Evolutionary conservation across 2,797 vertebrate species (phyloP).

Genomic region (Gastrophryne carolinensis): DNA sequence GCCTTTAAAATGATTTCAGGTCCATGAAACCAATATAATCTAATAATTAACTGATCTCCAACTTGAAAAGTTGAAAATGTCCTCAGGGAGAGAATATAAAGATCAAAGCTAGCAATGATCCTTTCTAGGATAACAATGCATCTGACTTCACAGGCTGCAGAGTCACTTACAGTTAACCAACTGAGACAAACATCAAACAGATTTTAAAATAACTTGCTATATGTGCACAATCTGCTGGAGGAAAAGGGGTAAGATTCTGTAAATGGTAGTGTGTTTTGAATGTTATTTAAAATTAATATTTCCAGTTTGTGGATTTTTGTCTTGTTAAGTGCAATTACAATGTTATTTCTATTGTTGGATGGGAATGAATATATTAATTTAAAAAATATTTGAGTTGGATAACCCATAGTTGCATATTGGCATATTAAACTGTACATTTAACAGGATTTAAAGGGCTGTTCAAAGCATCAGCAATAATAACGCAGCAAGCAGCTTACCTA

Average conservation of each 20-base stretch:
- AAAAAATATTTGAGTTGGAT: too few relatives aligned
- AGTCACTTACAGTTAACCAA: conserved; percentile 61
- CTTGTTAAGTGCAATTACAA: too few relatives aligned
- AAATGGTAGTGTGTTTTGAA: not conserved
- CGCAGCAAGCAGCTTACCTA: too few relatives aligned
- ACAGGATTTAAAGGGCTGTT: too few relatives aligned
- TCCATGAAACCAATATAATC: conserved; percentile 63
- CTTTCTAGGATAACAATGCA: conserved; percentile 63
- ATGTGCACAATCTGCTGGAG: conserved; percentile 60
- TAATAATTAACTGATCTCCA: conserved; percentile 67
- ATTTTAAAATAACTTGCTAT: conserved; percentile 75
- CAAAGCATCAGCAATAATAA: too few relatives aligned
- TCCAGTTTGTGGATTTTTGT: too few relatives aligned
- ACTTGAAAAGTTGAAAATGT: conserved; percentile 67
- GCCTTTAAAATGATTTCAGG: conserved; percentile 59
- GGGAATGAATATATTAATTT: too few relatives aligned
- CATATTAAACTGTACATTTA: too few relatives aligned
- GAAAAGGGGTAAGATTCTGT: conserved; percentile 48
- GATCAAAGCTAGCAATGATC: conserved; percentile 64
- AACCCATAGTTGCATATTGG: too few relatives aligned
- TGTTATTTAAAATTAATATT: too few relatives aligned
- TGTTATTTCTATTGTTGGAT: too few relatives aligned
- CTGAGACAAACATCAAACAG: conserved; percentile 82
- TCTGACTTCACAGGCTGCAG: conserved; percentile 54
- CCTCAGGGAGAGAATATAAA: conserved; percentile 59